Percentiles rank a stretch among this genome's conserved stretches.
Evolutionary conservation across 2,797 vertebrate genomes (phyloP).

Genomic region (Tragelaphus eurycerus): DNA sequence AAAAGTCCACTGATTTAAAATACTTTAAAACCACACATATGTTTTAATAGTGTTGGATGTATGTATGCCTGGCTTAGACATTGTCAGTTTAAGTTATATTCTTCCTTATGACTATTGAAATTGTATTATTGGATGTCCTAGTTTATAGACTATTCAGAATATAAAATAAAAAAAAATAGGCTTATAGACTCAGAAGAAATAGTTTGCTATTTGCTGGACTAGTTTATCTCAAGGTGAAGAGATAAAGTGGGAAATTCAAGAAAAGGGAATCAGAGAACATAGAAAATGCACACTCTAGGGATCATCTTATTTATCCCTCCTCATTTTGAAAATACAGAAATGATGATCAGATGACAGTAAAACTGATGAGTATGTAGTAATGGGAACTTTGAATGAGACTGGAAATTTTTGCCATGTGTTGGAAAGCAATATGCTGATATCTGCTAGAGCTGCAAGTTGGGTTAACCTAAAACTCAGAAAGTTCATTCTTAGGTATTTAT

Average conservation of each 20-base stretch:
- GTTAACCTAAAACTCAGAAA: background rate
- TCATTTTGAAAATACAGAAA: background rate
- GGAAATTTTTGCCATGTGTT: background rate
- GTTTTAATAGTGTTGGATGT: background rate
- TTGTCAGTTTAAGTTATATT: background rate
- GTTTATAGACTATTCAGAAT: background rate
- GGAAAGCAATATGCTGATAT: background rate
- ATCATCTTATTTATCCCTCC: background rate
- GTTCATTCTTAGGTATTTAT: background rate
- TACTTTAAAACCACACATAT: background rate
- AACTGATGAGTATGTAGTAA: background rate
- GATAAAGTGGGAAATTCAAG: background rate
- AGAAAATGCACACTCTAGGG: background rate
- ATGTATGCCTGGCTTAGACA: background rate
- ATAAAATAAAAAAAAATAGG: background rate
- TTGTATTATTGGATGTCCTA: background rate
- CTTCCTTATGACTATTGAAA: background rate
- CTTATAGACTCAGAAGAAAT: background rate
- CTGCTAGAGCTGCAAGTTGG: background rate
- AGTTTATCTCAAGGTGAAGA: background rate
- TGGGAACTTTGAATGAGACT: background rate
- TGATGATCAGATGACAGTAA: background rate
- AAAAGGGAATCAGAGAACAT: background rate
- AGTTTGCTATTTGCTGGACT: background rate
- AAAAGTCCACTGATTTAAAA: conserved; percentile 5